Base-by-base conservation (phyloP, 64 coral and sea anemone genomes). In the Astreopora myriophthalma region DNA sequence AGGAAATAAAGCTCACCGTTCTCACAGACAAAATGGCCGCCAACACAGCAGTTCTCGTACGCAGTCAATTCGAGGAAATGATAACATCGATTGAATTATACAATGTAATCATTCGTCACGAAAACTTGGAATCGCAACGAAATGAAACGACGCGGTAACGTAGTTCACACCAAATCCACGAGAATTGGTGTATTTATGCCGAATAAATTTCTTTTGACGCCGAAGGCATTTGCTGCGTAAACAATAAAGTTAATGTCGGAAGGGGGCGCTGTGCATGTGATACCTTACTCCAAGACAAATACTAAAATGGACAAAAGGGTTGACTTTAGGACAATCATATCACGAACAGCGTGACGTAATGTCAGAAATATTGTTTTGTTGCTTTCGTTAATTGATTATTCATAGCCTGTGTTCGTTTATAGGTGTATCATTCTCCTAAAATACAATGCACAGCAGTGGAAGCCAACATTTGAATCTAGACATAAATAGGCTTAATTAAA, bases 221-320 rank as follows among this genome's bases (percentile, higher is more conserved):
- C 64, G 20, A 64, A 83, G 79, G 79, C 57, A 83, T 83, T 83
- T 83, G 28, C 57, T 65, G 40, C 61, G n/a, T 65, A 83, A 83
- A 83, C 79, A 83, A 2, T 52, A 14, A 35, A 9, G 24, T 37
- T 28, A 83, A 57, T 22, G 58, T 24, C 27, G 46, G 46, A 26
- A 13, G 24, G 75, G 25, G 10, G 40, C 6, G 37, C 25, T 83
- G 32, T 38, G 33, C 34, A 64, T 81, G 6, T 35, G 22, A 81
- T 64, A 64, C n/a, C 9, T 26, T 14, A 19, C 42, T n/a, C n/a
- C n/a, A n/a, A n/a, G n/a, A n/a, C n/a, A 55, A n/a, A 55, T 14
- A 55, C 51, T n/a, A n/a, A 55, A 55, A 55, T 1, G 60, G 30
- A 64, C 48, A 80, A 80, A 48, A 48, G 74, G 38, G 42, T 27